Evolutionary conservation across 1,140 invertebrate species (phyloP), one percentile per base, ranked within the genome.

Genomic region (Apis cerana): DNA sequence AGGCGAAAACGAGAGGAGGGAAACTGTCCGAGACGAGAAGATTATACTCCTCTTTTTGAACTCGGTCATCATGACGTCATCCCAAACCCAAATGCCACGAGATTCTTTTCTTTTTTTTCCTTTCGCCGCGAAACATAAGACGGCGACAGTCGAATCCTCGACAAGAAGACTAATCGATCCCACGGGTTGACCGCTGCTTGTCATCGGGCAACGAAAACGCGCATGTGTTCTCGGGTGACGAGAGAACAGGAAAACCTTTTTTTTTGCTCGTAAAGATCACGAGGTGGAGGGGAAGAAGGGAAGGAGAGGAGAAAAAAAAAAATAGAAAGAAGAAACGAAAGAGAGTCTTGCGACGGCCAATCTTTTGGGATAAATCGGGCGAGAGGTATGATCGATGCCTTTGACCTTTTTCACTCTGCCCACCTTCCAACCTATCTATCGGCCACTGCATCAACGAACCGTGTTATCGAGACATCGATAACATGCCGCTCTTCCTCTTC

Each of bases 191-290:
- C 67, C 76, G 48, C 79, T 59, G 59, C 78, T 77, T 83, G 81
- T 86, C 81, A 68, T 84, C 85, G 64, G 0, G 33, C 33, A 1
- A 33, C 33, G 33, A 43, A 33, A 33, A 33, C 33, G 33, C 33
- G 83, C 88, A 88, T 81, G 91, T 88, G 89, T 80, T 80, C 71
- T 65, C 77, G 54, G 72, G 61, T 33, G 62, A 64, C 67, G 82
- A 84, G 78, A 64, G 85, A 91, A 64, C 87, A 82, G 79, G 76
- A 67, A 82, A 90, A 88, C 87, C 85, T 90, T 89, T 88, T 54
- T 80, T 43, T 33, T 3, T 43, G 10, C 15, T 27, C n/a, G 19
- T 48, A 43, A 68, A 77, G 64, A 58, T 21, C 75, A 21, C n/a
- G 64, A 23, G 43, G 27, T 61, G 11, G 3, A 17, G 23, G 54